phyloP scores from a whole-genome alignment of 2,888 invertebrate genomes.

The Chymomyza procnemis region DNA sequence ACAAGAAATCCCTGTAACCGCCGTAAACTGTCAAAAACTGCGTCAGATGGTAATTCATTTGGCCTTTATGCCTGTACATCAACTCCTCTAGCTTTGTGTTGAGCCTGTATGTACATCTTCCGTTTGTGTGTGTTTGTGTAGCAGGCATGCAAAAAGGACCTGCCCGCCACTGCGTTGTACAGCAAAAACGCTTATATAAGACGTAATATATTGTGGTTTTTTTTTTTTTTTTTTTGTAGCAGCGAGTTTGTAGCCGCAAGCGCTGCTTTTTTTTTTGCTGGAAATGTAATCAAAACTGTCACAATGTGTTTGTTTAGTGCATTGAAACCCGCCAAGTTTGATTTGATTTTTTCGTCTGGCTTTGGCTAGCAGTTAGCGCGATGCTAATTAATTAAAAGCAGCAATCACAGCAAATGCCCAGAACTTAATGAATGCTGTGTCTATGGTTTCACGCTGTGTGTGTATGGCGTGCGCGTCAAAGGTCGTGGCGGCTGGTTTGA shows the following conservation, averaged over 20 bases:
- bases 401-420: conserved; percentile 13
- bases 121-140: not conserved
- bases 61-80: no score
- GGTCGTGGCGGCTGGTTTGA: not conserved
- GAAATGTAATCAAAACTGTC: conserved; percentile 56
- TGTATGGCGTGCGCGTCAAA: not conserved
- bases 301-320: conserved; percentile 16
- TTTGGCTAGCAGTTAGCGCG: conserved; percentile 57
- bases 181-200: not conserved
- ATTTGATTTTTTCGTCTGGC: conserved; percentile 56
- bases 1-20: no score
- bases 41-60: no score
- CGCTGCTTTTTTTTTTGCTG: conserved; percentile 1
- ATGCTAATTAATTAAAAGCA: conserved; percentile 63
- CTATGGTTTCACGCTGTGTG: no score
- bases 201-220: not conserved
- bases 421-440: not conserved
- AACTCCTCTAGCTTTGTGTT: no score
- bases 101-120: not conserved
- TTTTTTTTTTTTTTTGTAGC: not conserved
- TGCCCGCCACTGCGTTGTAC: not conserved
- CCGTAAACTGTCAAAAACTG: no score
- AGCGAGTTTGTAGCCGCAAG: not conserved
- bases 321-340: conserved; percentile 66
- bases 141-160: not conserved